Evolutionary conservation across 2,888 invertebrate species (phyloP).

Genomic region (Halocaridina rubra): DNA sequence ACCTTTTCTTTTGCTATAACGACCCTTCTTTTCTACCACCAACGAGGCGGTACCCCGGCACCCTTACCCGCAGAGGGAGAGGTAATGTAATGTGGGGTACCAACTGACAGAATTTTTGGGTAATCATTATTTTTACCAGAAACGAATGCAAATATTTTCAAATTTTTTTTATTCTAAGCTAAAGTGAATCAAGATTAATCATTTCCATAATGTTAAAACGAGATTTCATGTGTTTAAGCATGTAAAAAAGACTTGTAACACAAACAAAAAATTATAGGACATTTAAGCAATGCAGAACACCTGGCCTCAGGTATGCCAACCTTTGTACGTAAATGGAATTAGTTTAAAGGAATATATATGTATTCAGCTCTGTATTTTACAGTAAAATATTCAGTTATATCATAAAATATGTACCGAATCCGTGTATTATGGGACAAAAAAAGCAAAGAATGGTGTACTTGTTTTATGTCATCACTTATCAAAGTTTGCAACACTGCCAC

Average conservation of each 20-base stretch:
- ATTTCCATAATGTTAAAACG: no score
- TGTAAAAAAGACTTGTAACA: not conserved
- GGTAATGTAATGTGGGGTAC: not conserved
- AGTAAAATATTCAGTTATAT: not conserved
- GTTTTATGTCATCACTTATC: not conserved
- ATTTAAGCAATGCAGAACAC: constrained; percentile 13
- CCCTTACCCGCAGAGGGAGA: no score
- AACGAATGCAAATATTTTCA: no score
- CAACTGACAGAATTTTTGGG: not conserved
- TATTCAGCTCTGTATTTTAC: not conserved
- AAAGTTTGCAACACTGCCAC: constrained; percentile 6
- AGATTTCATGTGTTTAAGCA: no score
- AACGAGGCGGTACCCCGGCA: not conserved
- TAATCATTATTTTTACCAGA: no score
- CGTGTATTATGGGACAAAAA: no score
- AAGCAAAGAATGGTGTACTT: not conserved
- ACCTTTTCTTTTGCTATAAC: not conserved
- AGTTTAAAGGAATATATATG: no score
- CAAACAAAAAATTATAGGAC: not conserved
- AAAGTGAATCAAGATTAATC: no score
- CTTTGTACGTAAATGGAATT: no score
- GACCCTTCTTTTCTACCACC: not conserved
- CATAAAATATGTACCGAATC: no score
- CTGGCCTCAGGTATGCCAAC: constrained; percentile 27
- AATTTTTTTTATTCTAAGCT: no score